Evolutionary conservation across 1,140 invertebrate species (phyloP), one percentile per base, ranked within the genome.

Genomic region (Drosophila insularis): DNA sequence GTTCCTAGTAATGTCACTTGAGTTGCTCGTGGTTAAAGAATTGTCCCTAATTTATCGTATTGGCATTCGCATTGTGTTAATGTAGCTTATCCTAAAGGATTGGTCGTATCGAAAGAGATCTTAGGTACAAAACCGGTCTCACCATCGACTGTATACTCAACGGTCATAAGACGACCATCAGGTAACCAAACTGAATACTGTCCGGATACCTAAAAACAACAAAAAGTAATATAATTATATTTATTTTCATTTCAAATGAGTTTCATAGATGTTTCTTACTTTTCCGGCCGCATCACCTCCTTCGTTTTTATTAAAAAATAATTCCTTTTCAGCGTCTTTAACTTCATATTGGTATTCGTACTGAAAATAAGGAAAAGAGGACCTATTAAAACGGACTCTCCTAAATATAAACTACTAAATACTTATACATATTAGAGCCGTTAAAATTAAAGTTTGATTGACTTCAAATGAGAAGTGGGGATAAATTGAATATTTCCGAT

Each of bases 331-430:
- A 67, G 93, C 93, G 85, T 95, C 95, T 87, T 95, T 94, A n/a
- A 95, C 95, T 89, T 95, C 94, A 78, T 95, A 96, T 90, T 95
- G 93, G 90, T 94, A 96, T 85, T 95, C 93, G 72, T 95, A 95
- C 94, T 95, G 63, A n/a, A 64, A 39, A 13, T 11, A 64, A 63
- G 17, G 0, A 63, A 19, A 63, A 11, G 4, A 17, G 19, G 0
- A 53, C 4, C 10, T 7, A 46, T 2, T 2, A 4, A 10, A 14
- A 3, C 10, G 10, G 8, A 4, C 8, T 10, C 1, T 17, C 17
- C 27, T n/a, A n/a, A n/a, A 40, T 5, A n/a, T 14, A 11, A 39
- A 39, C 11, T 13, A 2, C 11, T 3, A 39, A 13, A 13, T 39
- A 39, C 13, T n/a, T n/a, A n/a, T n/a, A n/a, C n/a, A n/a, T n/a